Evolutionary conservation across 2,888 invertebrate species (phyloP).

Genomic region (Euproctis similis): DNA sequence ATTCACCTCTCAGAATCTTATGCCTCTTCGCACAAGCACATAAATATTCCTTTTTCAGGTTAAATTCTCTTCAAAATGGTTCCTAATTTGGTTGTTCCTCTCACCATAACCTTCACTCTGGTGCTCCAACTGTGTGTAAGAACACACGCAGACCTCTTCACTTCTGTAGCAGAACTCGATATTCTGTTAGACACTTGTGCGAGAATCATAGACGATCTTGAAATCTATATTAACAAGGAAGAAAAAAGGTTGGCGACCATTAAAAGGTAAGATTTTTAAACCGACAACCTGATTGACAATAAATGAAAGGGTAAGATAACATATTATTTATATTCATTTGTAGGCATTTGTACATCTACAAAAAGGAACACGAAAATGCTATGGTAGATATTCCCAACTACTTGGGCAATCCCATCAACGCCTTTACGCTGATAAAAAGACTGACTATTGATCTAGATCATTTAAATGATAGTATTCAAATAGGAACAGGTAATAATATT

Average conservation of each 20-base stretch:
- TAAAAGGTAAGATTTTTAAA: conserved; percentile 79
- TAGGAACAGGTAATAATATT: conserved; percentile 53
- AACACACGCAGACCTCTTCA: conserved; percentile 85
- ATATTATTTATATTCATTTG: conserved; percentile 10
- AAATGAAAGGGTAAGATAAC: no score
- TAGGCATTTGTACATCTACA: conserved; percentile 83
- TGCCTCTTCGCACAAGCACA: no score
- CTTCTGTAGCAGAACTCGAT: conserved; percentile 95
- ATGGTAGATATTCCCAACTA: conserved; percentile 86
- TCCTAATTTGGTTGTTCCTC: conserved; percentile 27
- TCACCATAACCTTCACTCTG: conserved; percentile 25
- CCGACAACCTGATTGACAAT: no score
- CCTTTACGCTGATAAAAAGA: conserved; percentile 94
- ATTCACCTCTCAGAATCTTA: no score
- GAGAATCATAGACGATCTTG: conserved; percentile 88
- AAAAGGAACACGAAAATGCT: conserved; percentile 85
- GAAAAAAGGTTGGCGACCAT: conserved; percentile 86
- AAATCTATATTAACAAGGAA: conserved; percentile 89
- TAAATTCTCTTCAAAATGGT: conserved; percentile 41
- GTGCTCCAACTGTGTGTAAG: conserved; percentile 29
- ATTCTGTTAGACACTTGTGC: conserved; percentile 93
- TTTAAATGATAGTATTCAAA: conserved; percentile 84
- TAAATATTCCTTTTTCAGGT: conserved; percentile 22
- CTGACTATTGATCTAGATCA: conserved; percentile 94
- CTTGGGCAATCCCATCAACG: conserved; percentile 95